These are phyloP conservation scores for Hycleus cichorii DNA, from an alignment of 1,140 invertebrate species.

Conservation along the genomic window DNA sequence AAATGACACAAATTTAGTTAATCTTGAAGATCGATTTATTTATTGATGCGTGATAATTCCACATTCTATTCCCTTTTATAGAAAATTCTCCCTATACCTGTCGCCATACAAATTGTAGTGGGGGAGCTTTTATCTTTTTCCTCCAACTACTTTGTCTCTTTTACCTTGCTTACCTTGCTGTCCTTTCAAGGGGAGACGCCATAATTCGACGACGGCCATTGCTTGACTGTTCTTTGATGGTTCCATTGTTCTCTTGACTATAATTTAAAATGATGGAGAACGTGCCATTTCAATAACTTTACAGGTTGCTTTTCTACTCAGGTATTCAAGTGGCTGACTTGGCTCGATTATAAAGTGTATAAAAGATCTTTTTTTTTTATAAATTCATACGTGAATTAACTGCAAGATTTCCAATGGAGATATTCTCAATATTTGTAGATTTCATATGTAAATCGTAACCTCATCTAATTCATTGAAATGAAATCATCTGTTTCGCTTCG, in stretches of 20 bases:
- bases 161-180: background rate
- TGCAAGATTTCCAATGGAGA: conserved; percentile 1
- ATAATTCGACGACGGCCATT: conserved; percentile 1
- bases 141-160: background rate
- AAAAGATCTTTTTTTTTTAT: conserved; percentile 22
- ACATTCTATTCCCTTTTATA: background rate
- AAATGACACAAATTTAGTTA: conserved; percentile 1
- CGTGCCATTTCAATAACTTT: conserved; percentile 31
- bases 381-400: conserved; percentile 28
- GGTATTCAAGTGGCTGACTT: conserved; percentile 27
- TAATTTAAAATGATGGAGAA: conserved; percentile 24
- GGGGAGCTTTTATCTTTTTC: background rate
- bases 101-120: background rate
- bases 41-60: conserved; percentile 1
- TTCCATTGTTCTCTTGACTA: conserved; percentile 22
- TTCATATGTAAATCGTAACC: conserved; percentile 4
- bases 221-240: conserved; percentile 8
- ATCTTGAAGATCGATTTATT: background rate
- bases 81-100: background rate
- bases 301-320: conserved; percentile 23
- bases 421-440: background rate
- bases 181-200: background rate
- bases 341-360: conserved; percentile 21
- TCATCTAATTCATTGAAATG: conserved; percentile 5
- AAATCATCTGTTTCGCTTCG: no score